A percentile compares a stretch with the other conserved stretches of the same genome.
phyloP scores from a whole-genome alignment of 2,888 invertebrate genomes.

The Heteropelma amictum region DNA sequence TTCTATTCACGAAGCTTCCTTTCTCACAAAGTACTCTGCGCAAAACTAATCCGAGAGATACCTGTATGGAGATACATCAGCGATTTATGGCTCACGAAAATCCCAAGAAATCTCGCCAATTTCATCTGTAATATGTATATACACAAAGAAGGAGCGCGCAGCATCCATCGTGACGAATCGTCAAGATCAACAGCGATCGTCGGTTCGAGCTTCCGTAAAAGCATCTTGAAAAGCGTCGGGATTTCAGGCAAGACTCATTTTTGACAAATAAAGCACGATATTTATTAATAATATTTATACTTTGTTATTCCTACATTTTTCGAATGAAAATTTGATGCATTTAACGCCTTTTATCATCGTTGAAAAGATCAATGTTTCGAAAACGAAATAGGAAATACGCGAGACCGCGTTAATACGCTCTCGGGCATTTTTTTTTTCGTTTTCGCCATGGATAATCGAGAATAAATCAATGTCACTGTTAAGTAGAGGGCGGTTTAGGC shows the following conservation, averaged over 20 bases:
- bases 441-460: conserved; percentile 55
- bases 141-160: too few relatives aligned
- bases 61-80: conserved; percentile 49
- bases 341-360: background rate
- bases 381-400: conserved; percentile 14
- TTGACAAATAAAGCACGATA: background rate
- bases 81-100: conserved; percentile 46
- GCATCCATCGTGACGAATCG: conserved; percentile 12
- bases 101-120: conserved; percentile 12
- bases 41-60: conserved; percentile 48
- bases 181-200: background rate
- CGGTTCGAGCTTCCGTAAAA: background rate
- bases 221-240: background rate
- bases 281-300: too few relatives aligned
- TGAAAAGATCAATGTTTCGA: background rate
- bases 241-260: background rate
- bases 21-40: conserved; percentile 19
- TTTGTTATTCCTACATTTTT: background rate
- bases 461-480: conserved; percentile 74
- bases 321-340: background rate
- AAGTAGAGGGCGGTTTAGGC: conserved; percentile 73
- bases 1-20: conserved; percentile 39
- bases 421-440: conserved; percentile 26
- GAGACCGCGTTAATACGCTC: conserved; percentile 31
- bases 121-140: too few relatives aligned